Conservation (phyloP, 2,113 vertebrate species). For the Lontra canadensis region DNA sequence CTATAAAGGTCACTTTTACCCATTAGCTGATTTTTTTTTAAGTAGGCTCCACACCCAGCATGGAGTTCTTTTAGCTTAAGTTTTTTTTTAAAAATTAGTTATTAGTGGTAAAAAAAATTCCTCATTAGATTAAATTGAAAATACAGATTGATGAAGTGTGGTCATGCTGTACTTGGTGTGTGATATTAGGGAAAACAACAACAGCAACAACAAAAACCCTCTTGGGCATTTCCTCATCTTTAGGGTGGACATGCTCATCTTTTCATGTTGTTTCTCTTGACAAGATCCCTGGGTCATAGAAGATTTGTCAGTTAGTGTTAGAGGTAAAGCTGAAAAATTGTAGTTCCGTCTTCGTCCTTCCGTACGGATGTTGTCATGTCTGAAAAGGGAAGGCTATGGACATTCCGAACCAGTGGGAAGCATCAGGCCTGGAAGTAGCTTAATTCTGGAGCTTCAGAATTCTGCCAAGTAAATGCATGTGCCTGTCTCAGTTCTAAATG, state of each 20-base stretch:
- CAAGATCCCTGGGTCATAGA: not conserved
- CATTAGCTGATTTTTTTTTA: not conserved
- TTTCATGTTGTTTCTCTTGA: slow-evolving; percentile 1
- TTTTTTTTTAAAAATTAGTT: not conserved
- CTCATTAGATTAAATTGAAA: not conserved
- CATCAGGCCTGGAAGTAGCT: not conserved
- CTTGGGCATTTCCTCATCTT: not conserved
- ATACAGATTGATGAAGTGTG: not conserved
- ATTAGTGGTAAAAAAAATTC: not conserved
- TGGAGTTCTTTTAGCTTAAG: not conserved
- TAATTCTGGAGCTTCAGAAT: not conserved
- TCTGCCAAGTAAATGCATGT: not conserved
- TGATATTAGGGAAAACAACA: not conserved
- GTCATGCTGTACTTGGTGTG: not conserved
- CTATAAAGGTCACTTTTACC: not conserved
- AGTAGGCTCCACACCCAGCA: not conserved
- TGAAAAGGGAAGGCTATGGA: not conserved
- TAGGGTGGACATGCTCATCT: not conserved
- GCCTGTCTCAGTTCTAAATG: slow-evolving; percentile 12
- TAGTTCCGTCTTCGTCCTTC: not conserved
- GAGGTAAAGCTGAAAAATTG: slow-evolving; percentile 6
- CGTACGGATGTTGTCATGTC: not conserved
- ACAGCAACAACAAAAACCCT: not conserved
- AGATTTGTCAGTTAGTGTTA: not conserved
- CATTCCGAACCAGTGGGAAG: not conserved